Evolutionary conservation across 2,797 vertebrate genomes (phyloP).

Genomic region (Pangasius macronema): DNA sequence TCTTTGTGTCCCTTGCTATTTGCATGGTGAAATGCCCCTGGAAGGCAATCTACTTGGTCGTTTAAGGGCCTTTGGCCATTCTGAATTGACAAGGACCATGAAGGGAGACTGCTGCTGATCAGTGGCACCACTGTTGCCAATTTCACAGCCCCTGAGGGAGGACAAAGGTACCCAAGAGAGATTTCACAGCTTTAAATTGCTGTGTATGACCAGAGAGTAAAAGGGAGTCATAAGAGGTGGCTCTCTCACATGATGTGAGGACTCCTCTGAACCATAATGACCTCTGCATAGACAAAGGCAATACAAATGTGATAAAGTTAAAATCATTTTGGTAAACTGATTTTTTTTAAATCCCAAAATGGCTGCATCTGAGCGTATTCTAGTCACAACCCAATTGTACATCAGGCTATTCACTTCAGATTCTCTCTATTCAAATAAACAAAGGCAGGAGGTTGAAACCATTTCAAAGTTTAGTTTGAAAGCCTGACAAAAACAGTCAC

Average conservation of each 20-base stretch:
- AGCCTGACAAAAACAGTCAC: conserved; percentile 21
- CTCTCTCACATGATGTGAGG: conserved; percentile 41
- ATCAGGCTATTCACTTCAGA: conserved; percentile 17
- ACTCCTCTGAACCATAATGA: conserved; percentile 36
- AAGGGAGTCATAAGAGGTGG: conserved; percentile 60
- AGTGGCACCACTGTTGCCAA: conserved; percentile 42
- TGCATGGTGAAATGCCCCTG: background rate
- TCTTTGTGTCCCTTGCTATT: conserved; percentile 16
- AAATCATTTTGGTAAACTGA: background rate
- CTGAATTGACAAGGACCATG: conserved; percentile 22
- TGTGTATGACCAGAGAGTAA: conserved; percentile 67
- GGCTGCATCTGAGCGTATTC: background rate
- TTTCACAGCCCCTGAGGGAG: conserved; percentile 43
- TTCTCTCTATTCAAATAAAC: conserved; percentile 24
- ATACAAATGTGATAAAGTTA: conserved; percentile 9
- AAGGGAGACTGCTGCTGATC: conserved; percentile 18
- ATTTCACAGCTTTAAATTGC: conserved; percentile 71
- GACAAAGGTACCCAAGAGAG: conserved; percentile 61
- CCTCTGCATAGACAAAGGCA: conserved; percentile 13
- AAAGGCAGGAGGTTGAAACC: conserved; percentile 17
- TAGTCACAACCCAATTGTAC: conserved; percentile 30
- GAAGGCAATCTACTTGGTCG: conserved; percentile 12
- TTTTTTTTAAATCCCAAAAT: conserved; percentile 16
- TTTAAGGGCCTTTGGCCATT: background rate
- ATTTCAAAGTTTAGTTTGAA: conserved; percentile 20